These are phyloP conservation scores for Microctenopoma stevenorrisi DNA, from an alignment of 2,797 vertebrate genomes.

Conservation along the genomic window DNA sequence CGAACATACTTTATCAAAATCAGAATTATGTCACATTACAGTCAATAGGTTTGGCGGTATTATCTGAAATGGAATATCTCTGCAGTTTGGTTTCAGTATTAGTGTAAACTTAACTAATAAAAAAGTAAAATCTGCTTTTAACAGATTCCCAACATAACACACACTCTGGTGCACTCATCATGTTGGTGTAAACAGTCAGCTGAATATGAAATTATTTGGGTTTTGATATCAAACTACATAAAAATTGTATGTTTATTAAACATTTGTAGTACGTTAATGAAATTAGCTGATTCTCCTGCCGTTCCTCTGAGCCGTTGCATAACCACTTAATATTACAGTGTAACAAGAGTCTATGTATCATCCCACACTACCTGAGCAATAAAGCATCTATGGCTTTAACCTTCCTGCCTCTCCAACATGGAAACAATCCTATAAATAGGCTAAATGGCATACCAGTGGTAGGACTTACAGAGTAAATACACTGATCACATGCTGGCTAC, in stretches of 20 bases:
- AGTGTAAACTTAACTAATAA: background rate
- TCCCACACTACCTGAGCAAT: conserved; percentile 6
- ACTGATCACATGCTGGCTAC: conserved; percentile 40
- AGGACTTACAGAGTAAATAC: conserved; percentile 49
- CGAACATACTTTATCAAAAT: background rate
- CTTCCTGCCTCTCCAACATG: conserved; percentile 17
- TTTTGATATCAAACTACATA: no score
- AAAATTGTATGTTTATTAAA: background rate
- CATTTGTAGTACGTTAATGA: background rate
- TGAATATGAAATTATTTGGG: no score
- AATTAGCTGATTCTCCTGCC: background rate
- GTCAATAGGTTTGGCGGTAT: background rate
- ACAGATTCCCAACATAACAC: background rate
- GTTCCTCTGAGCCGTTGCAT: background rate
- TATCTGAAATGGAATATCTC: background rate
- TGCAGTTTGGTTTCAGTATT: background rate
- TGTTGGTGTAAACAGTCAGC: background rate
- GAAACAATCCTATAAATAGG: conserved; percentile 62
- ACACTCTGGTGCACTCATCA: background rate
- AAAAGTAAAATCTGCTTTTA: background rate
- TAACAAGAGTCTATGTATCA: conserved; percentile 15
- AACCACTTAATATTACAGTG: conserved; percentile 15
- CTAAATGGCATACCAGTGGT: conserved; percentile 41
- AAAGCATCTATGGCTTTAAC: conserved; percentile 36
- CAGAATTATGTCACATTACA: background rate